phyloP scores from a whole-genome alignment of 2,113 vertebrate species.

The Nematolebias whitei region DNA sequence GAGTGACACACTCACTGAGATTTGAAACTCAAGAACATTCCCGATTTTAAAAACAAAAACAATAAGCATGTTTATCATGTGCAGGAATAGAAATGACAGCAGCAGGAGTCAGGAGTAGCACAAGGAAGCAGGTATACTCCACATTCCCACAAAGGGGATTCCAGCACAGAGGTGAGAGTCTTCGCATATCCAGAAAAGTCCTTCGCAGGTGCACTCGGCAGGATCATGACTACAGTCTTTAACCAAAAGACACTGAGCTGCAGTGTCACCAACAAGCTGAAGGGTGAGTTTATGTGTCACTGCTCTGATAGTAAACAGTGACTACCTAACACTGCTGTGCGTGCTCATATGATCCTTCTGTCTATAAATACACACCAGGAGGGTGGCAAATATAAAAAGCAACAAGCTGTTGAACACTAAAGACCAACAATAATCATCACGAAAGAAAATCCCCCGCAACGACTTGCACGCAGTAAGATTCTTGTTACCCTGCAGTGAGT shows the following conservation, averaged over 20 bases:
- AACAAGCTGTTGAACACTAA: constrained; percentile 19
- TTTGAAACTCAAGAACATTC: background rate
- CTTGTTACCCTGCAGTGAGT: constrained; percentile 37
- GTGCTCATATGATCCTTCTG: constrained; percentile 42
- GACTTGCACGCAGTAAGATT: constrained; percentile 23
- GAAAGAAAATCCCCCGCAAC: constrained; percentile 50
- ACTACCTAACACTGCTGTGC: constrained; percentile 65
- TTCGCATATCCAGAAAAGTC: constrained; percentile 71
- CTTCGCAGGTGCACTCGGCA: constrained; percentile 32
- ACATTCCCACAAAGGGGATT: constrained; percentile 71
- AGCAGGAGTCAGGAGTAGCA: constrained; percentile 46
- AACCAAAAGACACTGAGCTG: constrained; percentile 39
- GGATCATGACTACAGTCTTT: constrained; percentile 52
- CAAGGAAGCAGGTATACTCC: constrained; percentile 52
- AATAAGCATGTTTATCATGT: background rate
- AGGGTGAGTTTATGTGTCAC: constrained; percentile 69
- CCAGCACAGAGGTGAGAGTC: constrained; percentile 75
- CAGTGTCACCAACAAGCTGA: constrained; percentile 51
- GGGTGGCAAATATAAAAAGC: too few relatives aligned
- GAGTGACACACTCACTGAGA: constrained; percentile 7
- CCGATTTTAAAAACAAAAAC: background rate
- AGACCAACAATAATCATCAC: constrained; percentile 42
- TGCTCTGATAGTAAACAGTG: constrained; percentile 70
- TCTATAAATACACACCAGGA: constrained; percentile 33
- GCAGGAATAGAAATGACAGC: constrained; percentile 32